phyloP scores from a whole-genome alignment of 1,140 invertebrate genomes.

The Pseudoatta argentina region DNA sequence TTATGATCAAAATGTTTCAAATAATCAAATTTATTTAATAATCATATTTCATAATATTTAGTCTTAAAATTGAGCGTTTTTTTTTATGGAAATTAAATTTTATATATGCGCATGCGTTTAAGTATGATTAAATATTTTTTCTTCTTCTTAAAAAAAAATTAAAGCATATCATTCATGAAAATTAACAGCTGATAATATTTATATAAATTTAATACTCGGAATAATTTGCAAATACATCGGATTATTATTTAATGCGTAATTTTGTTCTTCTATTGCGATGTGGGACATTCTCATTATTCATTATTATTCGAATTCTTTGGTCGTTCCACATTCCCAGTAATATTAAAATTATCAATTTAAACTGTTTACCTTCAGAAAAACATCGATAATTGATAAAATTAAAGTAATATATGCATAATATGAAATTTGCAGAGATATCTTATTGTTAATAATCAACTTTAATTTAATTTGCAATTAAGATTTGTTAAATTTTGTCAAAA shows the following conservation, averaged over 20 bases:
- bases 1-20: not conserved
- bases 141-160: not conserved
- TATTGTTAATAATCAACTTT: not conserved
- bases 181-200: conserved; percentile 23
- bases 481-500: not conserved
- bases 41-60: not conserved
- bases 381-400: conserved; percentile 19
- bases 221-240: conserved; percentile 26
- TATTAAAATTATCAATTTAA: conserved; percentile 35
- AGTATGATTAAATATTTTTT: not conserved
- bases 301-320: conserved; percentile 6
- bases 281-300: conserved; percentile 22
- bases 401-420: not conserved
- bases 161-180: not conserved
- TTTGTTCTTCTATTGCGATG: not conserved
- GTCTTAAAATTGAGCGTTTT: not conserved
- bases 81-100: not conserved
- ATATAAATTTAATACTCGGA: not conserved
- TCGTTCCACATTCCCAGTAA: conserved; percentile 13
- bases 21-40: not conserved
- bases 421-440: not conserved
- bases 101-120: not conserved
- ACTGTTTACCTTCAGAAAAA: conserved; percentile 11
- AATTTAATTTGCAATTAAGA: conserved; percentile 17
- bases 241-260: conserved; percentile 28